phyloP scores from a whole-genome alignment of 2,888 invertebrate species.

The Agrotis ipsilon region DNA sequence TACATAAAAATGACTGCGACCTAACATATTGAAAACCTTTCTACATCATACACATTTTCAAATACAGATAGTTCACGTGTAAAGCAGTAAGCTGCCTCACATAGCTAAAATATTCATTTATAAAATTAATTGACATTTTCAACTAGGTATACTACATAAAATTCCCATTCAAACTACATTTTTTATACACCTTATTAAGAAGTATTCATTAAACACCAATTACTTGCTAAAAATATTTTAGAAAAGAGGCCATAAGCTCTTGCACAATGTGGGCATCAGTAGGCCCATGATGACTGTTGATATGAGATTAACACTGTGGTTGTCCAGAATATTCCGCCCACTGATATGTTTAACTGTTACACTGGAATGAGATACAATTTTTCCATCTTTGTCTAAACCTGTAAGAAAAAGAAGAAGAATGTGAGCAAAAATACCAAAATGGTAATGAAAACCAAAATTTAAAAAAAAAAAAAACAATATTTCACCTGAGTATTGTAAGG shows the following conservation, averaged over 20 bases:
- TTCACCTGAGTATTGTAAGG: slow-evolving; percentile 95
- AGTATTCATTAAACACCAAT: slow-evolving; percentile 20
- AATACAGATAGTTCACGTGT: slow-evolving; percentile 8
- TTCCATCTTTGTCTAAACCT: slow-evolving; percentile 93
- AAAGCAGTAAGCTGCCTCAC: slow-evolving; percentile 16
- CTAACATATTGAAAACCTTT: slow-evolving; percentile 9
- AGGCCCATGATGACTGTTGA: slow-evolving; percentile 94
- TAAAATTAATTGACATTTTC: slow-evolving; percentile 34
- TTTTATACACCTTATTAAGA: slow-evolving; percentile 9
- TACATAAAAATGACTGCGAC: slow-evolving; percentile 45
- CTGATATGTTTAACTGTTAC: slow-evolving; percentile 94
- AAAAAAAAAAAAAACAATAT: background rate
- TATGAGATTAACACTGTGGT: slow-evolving; percentile 97
- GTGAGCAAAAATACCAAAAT: too few relatives aligned
- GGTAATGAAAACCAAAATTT: background rate
- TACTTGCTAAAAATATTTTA: slow-evolving; percentile 47
- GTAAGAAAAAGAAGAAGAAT: slow-evolving; percentile 66
- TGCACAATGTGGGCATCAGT: slow-evolving; percentile 92
- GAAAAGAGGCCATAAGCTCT: slow-evolving; percentile 79
- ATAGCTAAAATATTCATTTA: background rate
- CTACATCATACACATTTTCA: slow-evolving; percentile 10
- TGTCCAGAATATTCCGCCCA: slow-evolving; percentile 95
- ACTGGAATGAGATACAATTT: slow-evolving; percentile 94
- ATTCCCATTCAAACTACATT: slow-evolving; percentile 29
- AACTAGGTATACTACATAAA: slow-evolving; percentile 22